These are phyloP conservation scores for Dolichoris vasculosae DNA, from an alignment of 1,140 invertebrate genomes.

Conservation along the genomic window DNA sequence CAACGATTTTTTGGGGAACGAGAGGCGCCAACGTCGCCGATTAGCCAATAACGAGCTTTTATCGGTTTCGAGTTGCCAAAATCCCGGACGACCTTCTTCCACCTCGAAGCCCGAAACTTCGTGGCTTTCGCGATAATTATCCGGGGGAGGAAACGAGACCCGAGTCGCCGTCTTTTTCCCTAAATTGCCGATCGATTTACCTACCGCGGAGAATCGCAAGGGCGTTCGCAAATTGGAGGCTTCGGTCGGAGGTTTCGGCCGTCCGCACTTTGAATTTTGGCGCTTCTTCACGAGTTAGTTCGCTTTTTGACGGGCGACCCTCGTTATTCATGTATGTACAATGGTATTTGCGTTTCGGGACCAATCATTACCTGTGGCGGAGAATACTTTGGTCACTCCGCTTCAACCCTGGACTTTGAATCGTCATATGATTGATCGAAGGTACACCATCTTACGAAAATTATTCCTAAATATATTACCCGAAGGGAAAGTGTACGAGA, in stretches of 20 bases:
- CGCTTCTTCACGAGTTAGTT: not conserved
- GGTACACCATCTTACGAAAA: too few relatives aligned
- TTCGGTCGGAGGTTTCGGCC: too few relatives aligned
- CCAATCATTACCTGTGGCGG: not conserved
- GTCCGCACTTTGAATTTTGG: not conserved
- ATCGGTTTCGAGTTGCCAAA: too few relatives aligned
- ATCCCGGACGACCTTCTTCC: too few relatives aligned
- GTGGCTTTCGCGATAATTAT: not conserved
- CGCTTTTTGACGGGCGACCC: not conserved
- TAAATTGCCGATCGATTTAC: conserved; percentile 43
- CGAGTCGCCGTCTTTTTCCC: not conserved
- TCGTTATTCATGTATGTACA: not conserved
- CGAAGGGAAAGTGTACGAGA: too few relatives aligned
- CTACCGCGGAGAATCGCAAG: conserved; percentile 19
- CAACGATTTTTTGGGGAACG: too few relatives aligned
- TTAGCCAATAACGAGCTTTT: not conserved
- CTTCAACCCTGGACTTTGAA: too few relatives aligned
- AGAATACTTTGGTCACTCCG: too few relatives aligned
- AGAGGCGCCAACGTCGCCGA: not conserved
- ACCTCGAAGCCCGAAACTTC: not conserved
- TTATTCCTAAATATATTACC: too few relatives aligned
- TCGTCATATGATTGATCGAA: too few relatives aligned
- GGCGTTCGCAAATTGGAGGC: not conserved
- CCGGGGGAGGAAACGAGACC: not conserved
- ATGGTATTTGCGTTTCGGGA: not conserved